Conservation (phyloP, 2,113 vertebrate species). For the Sitta europaea region DNA sequence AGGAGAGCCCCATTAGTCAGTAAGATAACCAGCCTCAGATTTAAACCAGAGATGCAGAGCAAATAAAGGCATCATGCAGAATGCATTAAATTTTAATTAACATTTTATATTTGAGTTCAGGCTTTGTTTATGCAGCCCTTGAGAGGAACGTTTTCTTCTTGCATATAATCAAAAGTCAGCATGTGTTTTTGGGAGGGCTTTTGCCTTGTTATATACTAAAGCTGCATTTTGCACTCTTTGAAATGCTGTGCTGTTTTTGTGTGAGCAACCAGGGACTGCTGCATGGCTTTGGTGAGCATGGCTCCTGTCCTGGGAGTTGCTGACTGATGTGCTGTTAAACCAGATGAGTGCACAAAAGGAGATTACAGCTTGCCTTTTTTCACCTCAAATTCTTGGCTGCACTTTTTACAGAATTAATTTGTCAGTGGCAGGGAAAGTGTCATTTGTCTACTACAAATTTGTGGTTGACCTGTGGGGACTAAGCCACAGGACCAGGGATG, state of each 20-base stretch:
- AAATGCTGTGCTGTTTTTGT: background rate
- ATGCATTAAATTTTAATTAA: background rate
- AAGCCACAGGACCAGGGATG: background rate
- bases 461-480: background rate
- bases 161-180: background rate
- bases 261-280: background rate
- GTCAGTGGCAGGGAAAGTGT: background rate
- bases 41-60: background rate
- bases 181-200: background rate
- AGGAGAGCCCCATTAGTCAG: background rate
- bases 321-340: background rate
- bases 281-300: background rate
- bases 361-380: background rate
- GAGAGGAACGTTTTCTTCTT: background rate
- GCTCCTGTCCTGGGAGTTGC: background rate
- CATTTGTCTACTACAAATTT: background rate
- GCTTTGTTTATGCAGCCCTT: background rate
- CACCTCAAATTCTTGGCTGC: background rate
- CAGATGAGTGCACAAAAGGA: background rate
- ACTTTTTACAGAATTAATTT: background rate
- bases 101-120: background rate
- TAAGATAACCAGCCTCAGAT: background rate
- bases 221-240: background rate
- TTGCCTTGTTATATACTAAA: background rate
- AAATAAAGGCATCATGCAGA: background rate